Conservation (phyloP, 2,888 invertebrate genomes). For the Orthosia cruda region DNA sequence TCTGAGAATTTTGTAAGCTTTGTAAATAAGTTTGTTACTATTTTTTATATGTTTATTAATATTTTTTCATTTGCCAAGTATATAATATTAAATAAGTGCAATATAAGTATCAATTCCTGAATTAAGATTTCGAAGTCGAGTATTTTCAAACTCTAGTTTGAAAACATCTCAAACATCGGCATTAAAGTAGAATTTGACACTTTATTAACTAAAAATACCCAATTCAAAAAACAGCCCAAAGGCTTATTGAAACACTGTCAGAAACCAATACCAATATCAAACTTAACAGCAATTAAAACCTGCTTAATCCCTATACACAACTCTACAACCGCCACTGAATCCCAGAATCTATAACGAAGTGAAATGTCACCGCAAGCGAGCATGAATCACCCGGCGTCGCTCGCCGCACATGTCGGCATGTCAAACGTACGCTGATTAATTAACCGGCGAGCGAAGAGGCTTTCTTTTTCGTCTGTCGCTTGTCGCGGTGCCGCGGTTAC, state of each 20-base stretch:
- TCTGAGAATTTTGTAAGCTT: not conserved
- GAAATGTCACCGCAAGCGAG: conserved; percentile 58
- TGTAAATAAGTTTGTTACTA: not conserved
- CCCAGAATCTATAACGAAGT: conserved; percentile 58
- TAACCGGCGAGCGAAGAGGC: conserved; percentile 54
- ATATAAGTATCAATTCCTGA: too few species aligned
- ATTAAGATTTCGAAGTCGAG: too few species aligned
- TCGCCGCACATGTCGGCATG: conserved; percentile 49
- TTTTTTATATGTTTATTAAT: not conserved
- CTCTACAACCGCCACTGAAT: conserved; percentile 23
- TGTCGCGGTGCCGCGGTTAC: conserved; percentile 50
- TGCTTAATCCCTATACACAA: conserved; percentile 17
- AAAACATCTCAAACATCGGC: too few species aligned
- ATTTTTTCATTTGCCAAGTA: not conserved
- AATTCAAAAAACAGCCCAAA: too few species aligned
- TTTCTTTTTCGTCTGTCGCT: conserved; percentile 62
- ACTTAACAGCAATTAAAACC: not conserved
- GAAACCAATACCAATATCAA: not conserved
- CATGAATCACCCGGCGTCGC: conserved; percentile 59
- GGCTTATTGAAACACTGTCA: too few species aligned
- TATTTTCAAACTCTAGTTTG: too few species aligned
- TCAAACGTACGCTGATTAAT: conserved; percentile 62
- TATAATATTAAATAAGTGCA: too few species aligned
- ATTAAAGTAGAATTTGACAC: too few species aligned
- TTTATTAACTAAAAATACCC: too few species aligned